Evolutionary conservation across 2,113 vertebrate species (phyloP).

Genomic region (Collichthys lucidus): DNA sequence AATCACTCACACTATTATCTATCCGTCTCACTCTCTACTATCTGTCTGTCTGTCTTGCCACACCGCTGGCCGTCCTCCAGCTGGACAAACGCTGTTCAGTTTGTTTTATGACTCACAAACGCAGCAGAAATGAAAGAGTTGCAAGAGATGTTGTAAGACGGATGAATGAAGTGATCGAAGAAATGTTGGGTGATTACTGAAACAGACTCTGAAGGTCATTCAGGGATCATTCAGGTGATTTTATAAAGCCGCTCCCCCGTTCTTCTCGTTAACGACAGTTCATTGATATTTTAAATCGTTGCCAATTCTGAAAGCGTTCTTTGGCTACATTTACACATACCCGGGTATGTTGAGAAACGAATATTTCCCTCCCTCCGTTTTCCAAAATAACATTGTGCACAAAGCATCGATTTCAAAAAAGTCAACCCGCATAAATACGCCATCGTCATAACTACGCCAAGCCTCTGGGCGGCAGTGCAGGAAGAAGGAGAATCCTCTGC

Average conservation of each 20-base stretch:
- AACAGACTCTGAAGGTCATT: slow-evolving; percentile 13
- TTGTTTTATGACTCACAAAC: slow-evolving; percentile 26
- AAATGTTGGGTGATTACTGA: background rate
- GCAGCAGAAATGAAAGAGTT: background rate
- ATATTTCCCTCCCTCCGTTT: too few relatives aligned
- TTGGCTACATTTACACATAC: too few relatives aligned
- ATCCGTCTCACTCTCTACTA: background rate
- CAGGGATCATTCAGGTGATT: background rate
- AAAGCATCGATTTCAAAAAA: too few relatives aligned
- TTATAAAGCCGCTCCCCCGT: background rate
- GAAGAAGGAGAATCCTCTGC: too few relatives aligned
- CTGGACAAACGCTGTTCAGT: background rate
- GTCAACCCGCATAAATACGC: too few relatives aligned
- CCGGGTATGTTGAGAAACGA: too few relatives aligned
- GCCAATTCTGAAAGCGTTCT: too few relatives aligned
- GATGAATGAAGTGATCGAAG: slow-evolving; percentile 3
- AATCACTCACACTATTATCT: background rate
- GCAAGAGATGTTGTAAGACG: background rate
- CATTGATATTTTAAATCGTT: too few relatives aligned
- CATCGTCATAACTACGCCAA: too few relatives aligned
- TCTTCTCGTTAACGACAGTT: too few relatives aligned
- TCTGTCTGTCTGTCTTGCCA: background rate
- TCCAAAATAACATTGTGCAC: too few relatives aligned
- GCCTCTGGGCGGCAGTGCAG: too few relatives aligned
- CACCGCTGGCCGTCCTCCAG: slow-evolving; percentile 8